A percentile compares a stretch with the other conserved stretches of the same genome.
phyloP scores from a whole-genome alignment of 2,888 invertebrate species.

The Philopedon plagiatum region DNA sequence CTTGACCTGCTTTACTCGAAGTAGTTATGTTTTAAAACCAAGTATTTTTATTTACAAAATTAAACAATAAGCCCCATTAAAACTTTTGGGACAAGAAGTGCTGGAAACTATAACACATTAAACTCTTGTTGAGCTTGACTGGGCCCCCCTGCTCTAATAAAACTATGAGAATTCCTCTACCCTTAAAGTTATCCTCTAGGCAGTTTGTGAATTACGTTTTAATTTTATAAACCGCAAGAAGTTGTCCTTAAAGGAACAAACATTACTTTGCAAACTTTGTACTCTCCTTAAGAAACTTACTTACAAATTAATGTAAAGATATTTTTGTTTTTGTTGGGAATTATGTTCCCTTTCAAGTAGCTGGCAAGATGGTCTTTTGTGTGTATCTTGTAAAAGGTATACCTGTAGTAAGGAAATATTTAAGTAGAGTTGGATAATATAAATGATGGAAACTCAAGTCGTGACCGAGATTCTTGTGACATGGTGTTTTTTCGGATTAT shows the following conservation, averaged over 20 bases:
- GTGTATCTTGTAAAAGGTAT: background rate
- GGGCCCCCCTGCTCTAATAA: background rate
- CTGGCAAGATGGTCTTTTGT: background rate
- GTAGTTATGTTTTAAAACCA: no score
- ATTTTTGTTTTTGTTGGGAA: constrained; percentile 28
- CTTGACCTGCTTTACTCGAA: no score
- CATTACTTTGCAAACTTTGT: constrained; percentile 4
- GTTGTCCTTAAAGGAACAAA: constrained; percentile 4
- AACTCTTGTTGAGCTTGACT: background rate
- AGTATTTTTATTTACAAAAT: no score
- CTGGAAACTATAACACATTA: background rate
- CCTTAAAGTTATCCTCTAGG: constrained; percentile 7
- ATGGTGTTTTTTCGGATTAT: no score
- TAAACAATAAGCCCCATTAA: background rate
- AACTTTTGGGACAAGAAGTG: background rate
- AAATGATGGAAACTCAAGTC: no score
- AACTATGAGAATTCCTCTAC: background rate
- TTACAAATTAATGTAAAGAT: constrained; percentile 30
- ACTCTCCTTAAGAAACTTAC: constrained; percentile 16
- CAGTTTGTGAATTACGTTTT: constrained; percentile 10
- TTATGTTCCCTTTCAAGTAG: constrained; percentile 2
- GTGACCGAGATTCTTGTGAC: no score
- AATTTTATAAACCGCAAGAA: constrained; percentile 2
- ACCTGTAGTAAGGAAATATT: background rate
- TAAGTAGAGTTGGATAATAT: no score